A percentile compares a stretch with the other conserved stretches of the same genome.
Evolutionary conservation across 23 tunicate species (phyloP).

Genomic region (Aplidium turbinatum): DNA sequence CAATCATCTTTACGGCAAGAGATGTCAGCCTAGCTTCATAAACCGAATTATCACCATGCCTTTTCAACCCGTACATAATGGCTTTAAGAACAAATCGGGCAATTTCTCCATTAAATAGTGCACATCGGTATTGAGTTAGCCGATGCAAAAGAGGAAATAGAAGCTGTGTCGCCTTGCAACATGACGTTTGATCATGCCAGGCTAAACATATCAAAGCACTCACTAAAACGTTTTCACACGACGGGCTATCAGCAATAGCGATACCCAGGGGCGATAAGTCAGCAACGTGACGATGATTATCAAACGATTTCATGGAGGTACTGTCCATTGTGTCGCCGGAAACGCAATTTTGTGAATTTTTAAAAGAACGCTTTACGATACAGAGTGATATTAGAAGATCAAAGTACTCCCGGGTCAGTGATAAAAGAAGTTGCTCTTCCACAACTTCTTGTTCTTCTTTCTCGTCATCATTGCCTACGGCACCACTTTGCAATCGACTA

Average conservation of each 20-base stretch:
- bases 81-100: constrained; percentile 55
- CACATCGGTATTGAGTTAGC: constrained; percentile 12
- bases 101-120: constrained; percentile 28
- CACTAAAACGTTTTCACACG: constrained; percentile 37
- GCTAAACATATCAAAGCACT: constrained; percentile 53
- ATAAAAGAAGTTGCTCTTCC: constrained; percentile 73
- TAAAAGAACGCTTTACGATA: constrained; percentile 46
- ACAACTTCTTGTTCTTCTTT: constrained; percentile 67
- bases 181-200: constrained; percentile 73
- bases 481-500: constrained; percentile 19
- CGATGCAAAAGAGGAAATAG: constrained; percentile 54
- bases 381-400: constrained; percentile 57
- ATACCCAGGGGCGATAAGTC: constrained; percentile 62
- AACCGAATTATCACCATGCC: constrained; percentile 78
- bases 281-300: constrained; percentile 10
- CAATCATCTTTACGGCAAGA: too few relatives aligned
- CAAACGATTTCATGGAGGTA: constrained; percentile 10
- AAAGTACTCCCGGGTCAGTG: constrained; percentile 61
- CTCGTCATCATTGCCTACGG: constrained; percentile 24
- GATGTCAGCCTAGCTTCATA: too few relatives aligned
- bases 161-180: constrained; percentile 51
- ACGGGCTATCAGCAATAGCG: constrained; percentile 27
- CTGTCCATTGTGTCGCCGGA: constrained; percentile 5
- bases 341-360: neutral
- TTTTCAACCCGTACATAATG: constrained; percentile 52